A percentile compares a stretch with the other conserved stretches of the same genome.
These are phyloP conservation scores for Hyperoplus immaculatus DNA, from an alignment of 2,797 vertebrate species.

Conservation along the genomic window DNA sequence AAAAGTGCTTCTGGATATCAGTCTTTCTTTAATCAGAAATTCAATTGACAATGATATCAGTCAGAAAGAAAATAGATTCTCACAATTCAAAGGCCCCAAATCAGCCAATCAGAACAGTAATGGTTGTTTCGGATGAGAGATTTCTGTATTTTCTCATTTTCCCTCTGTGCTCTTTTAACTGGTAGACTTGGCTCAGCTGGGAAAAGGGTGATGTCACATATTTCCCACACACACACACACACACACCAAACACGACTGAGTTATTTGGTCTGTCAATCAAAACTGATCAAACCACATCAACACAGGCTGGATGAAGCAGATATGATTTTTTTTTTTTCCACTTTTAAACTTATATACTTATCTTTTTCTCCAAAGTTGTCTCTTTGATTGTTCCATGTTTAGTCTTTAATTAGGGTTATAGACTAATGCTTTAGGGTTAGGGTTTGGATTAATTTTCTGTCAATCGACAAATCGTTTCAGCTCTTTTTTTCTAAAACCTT, in stretches of 20 bases:
- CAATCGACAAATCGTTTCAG: not conserved
- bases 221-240: no score
- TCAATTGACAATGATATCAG: not conserved
- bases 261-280: not conserved
- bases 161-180: not conserved
- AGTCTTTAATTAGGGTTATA: not conserved
- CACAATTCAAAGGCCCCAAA: not conserved
- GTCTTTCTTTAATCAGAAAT: not conserved
- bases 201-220: not conserved
- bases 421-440: not conserved
- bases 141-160: not conserved
- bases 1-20: not conserved
- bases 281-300: not conserved
- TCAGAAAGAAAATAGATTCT: not conserved
- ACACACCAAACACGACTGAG: no score
- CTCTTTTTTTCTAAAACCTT: not conserved
- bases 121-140: not conserved
- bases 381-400: not conserved
- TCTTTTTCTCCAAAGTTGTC: not conserved
- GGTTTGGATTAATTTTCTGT: not conserved
- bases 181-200: not conserved
- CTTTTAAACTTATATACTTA: not conserved
- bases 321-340: not conserved
- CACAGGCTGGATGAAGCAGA: not conserved
- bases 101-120: not conserved